phyloP scores from a whole-genome alignment of 2,888 invertebrate species.

The Tuberolachnus salignus region DNA sequence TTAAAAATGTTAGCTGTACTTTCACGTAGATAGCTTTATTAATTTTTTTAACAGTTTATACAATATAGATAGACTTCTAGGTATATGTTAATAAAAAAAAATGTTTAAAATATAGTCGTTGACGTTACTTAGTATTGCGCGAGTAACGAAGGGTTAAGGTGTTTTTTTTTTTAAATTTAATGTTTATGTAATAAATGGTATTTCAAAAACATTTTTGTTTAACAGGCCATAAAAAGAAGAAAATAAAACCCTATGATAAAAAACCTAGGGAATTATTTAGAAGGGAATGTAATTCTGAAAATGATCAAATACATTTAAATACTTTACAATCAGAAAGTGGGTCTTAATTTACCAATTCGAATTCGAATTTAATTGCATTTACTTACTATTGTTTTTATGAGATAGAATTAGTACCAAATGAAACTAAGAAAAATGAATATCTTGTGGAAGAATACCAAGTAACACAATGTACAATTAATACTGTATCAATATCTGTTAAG shows the following conservation, averaged over 20 bases:
- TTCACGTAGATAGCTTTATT: too few relatives aligned
- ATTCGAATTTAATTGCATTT: conserved; percentile 3
- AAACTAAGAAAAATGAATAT: conserved; percentile 36
- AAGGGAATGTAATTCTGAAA: conserved; percentile 10
- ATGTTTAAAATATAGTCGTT: too few relatives aligned
- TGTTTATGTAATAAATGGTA: too few relatives aligned
- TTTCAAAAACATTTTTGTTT: conserved; percentile 14
- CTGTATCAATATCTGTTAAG: conserved; percentile 33
- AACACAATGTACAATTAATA: conserved; percentile 20
- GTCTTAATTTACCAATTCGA: neutral
- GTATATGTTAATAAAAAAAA: too few relatives aligned
- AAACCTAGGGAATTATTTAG: neutral
- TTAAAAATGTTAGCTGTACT: too few relatives aligned
- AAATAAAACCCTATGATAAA: neutral
- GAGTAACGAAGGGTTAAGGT: too few relatives aligned
- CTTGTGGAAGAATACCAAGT: conserved; percentile 25
- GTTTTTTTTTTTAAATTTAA: too few relatives aligned
- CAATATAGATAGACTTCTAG: too few relatives aligned
- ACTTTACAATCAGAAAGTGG: conserved; percentile 24
- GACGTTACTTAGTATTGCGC: too few relatives aligned
- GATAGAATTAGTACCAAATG: conserved; percentile 16
- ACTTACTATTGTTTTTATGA: conserved; percentile 11
- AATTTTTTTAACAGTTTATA: too few relatives aligned
- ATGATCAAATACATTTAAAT: conserved; percentile 17
- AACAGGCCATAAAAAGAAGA: conserved; percentile 26